Evolutionary conservation across 2,888 invertebrate genomes (phyloP).

Genomic region (Sussaba pulchella): DNA sequence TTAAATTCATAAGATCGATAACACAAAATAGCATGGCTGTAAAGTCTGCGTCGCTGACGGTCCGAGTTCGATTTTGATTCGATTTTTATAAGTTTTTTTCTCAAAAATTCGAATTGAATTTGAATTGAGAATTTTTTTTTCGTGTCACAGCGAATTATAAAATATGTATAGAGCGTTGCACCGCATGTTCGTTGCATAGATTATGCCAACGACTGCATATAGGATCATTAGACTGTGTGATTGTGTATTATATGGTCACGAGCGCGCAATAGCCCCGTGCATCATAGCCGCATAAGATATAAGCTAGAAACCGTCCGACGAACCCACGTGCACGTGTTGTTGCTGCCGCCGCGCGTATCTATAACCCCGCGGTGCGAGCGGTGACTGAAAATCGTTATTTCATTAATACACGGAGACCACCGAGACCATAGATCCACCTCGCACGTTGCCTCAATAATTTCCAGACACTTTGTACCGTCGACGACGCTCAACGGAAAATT

Average conservation of each 20-base stretch:
- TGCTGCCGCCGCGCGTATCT: conserved; percentile 30
- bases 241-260: conserved; percentile 9
- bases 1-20: no score
- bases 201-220: conserved; percentile 16
- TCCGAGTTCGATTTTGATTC: neutral
- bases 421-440: conserved; percentile 26
- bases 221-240: neutral
- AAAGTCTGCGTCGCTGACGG: no score
- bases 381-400: conserved; percentile 82
- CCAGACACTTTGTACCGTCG: neutral
- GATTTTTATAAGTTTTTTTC: neutral
- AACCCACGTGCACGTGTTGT: conserved; percentile 74
- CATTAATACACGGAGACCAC: conserved; percentile 72
- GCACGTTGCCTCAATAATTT: conserved; percentile 10
- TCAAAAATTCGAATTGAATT: no score
- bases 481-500: no score
- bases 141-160: neutral
- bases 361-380: conserved; percentile 58
- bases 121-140: neutral
- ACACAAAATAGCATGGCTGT: no score
- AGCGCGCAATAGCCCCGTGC: neutral
- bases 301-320: conserved; percentile 72
- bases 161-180: conserved; percentile 11
- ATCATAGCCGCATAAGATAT: conserved; percentile 44
- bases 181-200: conserved; percentile 27